Percentiles rank a stretch among this genome's conserved stretches.
These are phyloP conservation scores for Sinocyclocheilus rhinocerous DNA, from an alignment of 2,113 vertebrate genomes.

Conservation along the genomic window DNA sequence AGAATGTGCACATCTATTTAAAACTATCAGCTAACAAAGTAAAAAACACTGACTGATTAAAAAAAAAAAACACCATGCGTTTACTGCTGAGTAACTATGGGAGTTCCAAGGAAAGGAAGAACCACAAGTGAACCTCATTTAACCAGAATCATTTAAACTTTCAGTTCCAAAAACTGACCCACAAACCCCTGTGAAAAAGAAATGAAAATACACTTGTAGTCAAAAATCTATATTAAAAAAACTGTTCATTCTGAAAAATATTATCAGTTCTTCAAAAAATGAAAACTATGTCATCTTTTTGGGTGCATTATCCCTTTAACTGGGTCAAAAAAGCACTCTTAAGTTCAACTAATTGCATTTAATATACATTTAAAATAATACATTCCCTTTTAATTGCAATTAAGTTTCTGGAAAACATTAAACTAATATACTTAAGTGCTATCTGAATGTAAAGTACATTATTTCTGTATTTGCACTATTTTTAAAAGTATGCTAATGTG, in stretches of 20 bases:
- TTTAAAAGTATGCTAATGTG: too few relatives aligned
- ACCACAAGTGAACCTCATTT: neutral
- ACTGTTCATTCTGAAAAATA: neutral
- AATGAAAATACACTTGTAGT: neutral
- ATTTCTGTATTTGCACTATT: neutral
- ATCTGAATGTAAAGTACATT: neutral
- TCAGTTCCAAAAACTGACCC: neutral
- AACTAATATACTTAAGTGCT: neutral
- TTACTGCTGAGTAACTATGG: neutral
- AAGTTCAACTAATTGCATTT: too few relatives aligned
- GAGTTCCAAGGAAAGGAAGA: neutral
- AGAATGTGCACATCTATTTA: neutral
- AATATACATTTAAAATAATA: neutral
- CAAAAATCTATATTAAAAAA: neutral
- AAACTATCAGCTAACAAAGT: neutral
- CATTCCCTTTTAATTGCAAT: neutral
- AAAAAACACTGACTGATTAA: slow-evolving; percentile 27
- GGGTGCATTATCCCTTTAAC: too few relatives aligned
- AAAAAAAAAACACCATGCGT: neutral
- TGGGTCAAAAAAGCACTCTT: too few relatives aligned
- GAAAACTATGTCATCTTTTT: too few relatives aligned
- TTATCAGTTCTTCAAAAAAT: neutral
- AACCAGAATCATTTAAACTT: neutral
- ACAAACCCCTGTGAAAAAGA: neutral
- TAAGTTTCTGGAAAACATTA: neutral